These are phyloP conservation scores for Manis javanica DNA, from an alignment of 2,797 vertebrate species.

Conservation along the genomic window DNA sequence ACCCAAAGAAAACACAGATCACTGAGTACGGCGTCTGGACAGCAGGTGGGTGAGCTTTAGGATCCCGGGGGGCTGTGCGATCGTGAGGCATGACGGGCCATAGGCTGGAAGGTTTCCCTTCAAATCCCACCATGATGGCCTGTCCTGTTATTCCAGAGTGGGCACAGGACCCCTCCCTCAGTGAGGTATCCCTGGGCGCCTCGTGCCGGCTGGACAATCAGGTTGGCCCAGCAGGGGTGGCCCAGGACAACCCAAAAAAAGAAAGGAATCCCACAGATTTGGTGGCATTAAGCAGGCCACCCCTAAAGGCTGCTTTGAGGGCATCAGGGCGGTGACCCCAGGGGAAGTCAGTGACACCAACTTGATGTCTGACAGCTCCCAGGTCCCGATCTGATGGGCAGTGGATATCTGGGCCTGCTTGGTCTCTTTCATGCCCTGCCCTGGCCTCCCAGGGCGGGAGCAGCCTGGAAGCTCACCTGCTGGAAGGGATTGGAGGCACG, in stretches of 20 bases:
- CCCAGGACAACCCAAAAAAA: not conserved
- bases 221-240: not conserved
- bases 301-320: not conserved
- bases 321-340: not conserved
- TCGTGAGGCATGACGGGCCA: rapidly evolving
- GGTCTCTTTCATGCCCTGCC: too few relatives aligned
- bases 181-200: not conserved
- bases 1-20: not conserved
- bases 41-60: rapidly evolving
- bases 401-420: rapidly evolving
- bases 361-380: rapidly evolving
- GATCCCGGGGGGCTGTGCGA: rapidly evolving
- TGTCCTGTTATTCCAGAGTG: rapidly evolving
- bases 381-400: not conserved
- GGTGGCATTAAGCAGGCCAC: not conserved
- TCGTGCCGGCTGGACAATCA: not conserved
- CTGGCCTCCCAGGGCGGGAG: not conserved
- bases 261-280: not conserved
- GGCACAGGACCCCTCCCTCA: not conserved
- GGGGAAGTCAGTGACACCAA: not conserved
- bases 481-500: constrained; percentile 95
- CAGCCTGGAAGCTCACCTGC: constrained; percentile 86
- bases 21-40: rapidly evolving
- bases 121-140: not conserved
- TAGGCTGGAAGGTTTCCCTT: too few relatives aligned